Base-by-base conservation (phyloP, 1,140 invertebrate species). In the Oedothorax gibbosus region DNA sequence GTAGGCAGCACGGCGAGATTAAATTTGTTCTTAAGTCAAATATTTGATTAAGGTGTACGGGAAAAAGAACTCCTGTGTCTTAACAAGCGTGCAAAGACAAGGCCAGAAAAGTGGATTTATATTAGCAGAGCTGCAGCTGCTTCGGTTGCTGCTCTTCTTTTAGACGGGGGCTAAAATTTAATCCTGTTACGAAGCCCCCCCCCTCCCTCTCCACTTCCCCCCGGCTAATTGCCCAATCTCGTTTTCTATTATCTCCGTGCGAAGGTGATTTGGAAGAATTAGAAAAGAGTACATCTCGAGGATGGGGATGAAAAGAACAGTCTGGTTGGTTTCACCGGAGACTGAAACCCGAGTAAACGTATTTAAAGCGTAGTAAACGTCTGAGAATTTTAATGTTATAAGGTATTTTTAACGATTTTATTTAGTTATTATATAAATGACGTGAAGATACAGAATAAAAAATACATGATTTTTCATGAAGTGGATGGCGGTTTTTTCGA, bases 21-120 rank as follows among this genome's bases (percentile, higher is more conserved):
- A 84, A 84, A 84, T 84, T 84, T 84, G 81, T 84, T 84, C 81
- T 84, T 84, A 84, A 84, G 81, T 84, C 81, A 84, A 84, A 84
- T 84, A 84, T 84, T 84, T 84, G 81, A 84, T 84, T 84, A 84
- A 84, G 81, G 71, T 75, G 72, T 21, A 56, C 12, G 53, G 71
- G 35, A 50, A 72, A 84, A 76, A 75, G 81, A 51, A 15, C 51
- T 50, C 21, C n/a, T 15, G 64, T 50, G 76, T 66, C 76, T 79
- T 69, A 73, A 82, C 80, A 82, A 82, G 81, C 78, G 65, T 62
- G 11, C 15, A 54, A 69, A 82, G 21, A 75, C 60, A 54, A 57
- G 50, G 54, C 35, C 78, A 76, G 72, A 73, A 62, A 76, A 84
- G 81, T 84, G 81, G 81, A 84, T 84, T 84, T 84, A 84, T 84